Evolutionary conservation across 2,797 vertebrate genomes (phyloP), one percentile per base, ranked within the genome.

Genomic region (Luscinia luscinia): DNA sequence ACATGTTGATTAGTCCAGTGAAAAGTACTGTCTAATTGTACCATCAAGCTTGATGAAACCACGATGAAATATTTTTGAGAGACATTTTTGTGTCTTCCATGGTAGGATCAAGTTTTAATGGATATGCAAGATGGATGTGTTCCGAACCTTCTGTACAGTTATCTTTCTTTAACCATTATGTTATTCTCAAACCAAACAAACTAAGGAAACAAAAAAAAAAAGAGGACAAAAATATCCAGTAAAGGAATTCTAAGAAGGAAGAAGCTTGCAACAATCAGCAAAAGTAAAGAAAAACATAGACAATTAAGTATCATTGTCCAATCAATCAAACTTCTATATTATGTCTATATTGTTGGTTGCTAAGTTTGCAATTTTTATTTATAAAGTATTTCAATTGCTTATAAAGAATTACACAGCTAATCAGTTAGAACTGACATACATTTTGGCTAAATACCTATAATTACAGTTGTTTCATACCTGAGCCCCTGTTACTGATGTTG

Each of bases 401-500:
- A 49, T 81, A 87, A 94, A 96, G 96, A 97, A 85, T 97, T 97
- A 84, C 78, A 84, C 76, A 94, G 87, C 94, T 95, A 97, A 97
- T 96, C 96, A 98, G 95, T 96, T 97, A 94, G 77, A 95, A 96
- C 95, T 97, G 96, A 97, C 94, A 87, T 96, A 94, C 89, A 84
- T 97, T 97, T 97, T 96, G 92, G 89, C 94, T 98, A 97, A 98
- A 98, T 97, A 96, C 96, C 96, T 97, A 95, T 97, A 98, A 98
- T 98, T 97, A 98, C 89, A 97, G 96, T 96, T 97, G 94, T 96
- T 98, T 97, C 97, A 96, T 96, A 97, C 97, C 97, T 97, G 97
- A 97, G 95, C 93, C 95, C 94, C 95, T 95, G 95, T 97, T 97
- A 96, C 89, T 92, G 96, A 96, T 97, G 97, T 97, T 96, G 96